Conservation (phyloP, 2,113 vertebrate species). For the Pogona vitticeps region DNA sequence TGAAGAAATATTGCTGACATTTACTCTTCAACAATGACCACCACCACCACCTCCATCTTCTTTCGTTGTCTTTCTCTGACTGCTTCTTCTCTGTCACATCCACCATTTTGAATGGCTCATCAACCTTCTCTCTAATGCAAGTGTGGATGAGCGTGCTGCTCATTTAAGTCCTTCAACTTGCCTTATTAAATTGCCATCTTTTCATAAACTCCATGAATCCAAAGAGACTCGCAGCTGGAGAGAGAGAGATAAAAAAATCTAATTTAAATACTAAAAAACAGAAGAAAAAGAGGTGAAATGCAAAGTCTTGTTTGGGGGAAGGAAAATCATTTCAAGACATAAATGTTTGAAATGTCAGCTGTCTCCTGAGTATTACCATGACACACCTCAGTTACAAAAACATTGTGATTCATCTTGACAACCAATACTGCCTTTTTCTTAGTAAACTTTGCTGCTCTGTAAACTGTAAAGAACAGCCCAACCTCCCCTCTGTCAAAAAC, state of each 20-base stretch:
- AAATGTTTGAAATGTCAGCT: not conserved
- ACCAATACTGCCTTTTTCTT: not conserved
- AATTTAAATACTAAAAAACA: conserved; percentile 20
- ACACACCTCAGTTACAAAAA: not conserved
- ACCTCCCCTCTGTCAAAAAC: not conserved
- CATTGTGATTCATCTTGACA: not conserved
- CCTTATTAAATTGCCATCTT: conserved; percentile 26
- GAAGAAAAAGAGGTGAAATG: conserved; percentile 10
- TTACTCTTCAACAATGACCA: no score
- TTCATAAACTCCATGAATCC: not conserved
- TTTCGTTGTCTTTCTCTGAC: no score
- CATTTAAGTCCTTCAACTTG: not conserved
- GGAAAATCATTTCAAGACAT: not conserved
- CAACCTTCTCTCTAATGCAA: no score
- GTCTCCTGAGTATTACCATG: not conserved
- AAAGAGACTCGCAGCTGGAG: conserved; percentile 12
- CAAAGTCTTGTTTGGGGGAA: not conserved
- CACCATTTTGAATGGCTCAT: no score
- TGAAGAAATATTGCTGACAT: no score
- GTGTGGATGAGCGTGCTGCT: not conserved
- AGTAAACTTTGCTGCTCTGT: not conserved
- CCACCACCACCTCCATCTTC: not conserved
- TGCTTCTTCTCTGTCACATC: no score
- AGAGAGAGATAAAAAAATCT: not conserved
- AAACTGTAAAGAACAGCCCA: not conserved